phyloP scores from a whole-genome alignment of 2,888 invertebrate genomes.

The Tiliacea citrago region DNA sequence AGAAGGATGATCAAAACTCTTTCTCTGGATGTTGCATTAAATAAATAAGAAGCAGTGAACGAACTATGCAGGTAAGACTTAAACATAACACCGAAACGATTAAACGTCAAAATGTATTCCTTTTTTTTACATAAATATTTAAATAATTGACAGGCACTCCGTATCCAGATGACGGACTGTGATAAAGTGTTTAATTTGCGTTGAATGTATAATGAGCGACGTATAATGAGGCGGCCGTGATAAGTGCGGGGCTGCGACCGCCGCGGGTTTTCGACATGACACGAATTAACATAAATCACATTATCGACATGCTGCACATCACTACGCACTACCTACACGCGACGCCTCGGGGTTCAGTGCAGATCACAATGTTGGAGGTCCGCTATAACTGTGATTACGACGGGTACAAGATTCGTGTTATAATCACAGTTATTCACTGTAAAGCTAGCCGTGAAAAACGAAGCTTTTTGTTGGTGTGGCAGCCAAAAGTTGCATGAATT shows the following conservation, averaged over 20 bases:
- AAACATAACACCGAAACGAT: constrained; percentile 15
- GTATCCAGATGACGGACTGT: constrained; percentile 40
- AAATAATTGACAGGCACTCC: constrained; percentile 43
- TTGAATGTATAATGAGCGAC: constrained; percentile 58
- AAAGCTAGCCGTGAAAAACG: background rate
- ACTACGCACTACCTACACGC: constrained; percentile 5
- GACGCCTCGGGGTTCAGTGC: constrained; percentile 25
- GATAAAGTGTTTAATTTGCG: constrained; percentile 55
- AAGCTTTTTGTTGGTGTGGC: background rate
- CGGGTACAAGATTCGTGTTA: background rate
- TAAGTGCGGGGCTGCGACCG: constrained; percentile 31
- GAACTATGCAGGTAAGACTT: background rate
- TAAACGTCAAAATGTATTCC: background rate
- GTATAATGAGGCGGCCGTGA: constrained; percentile 52
- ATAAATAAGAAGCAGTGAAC: background rate
- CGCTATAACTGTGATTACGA: constrained; percentile 8
- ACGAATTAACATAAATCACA: constrained; percentile 55
- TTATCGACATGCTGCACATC: constrained; percentile 46
- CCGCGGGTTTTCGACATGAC: constrained; percentile 17
- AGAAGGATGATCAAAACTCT: too few species aligned
- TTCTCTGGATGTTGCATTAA: background rate
- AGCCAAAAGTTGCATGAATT: background rate
- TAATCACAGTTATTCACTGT: constrained; percentile 4
- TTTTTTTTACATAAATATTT: constrained; percentile 9
- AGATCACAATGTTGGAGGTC: background rate